Evolutionary conservation across 2,113 vertebrate genomes (phyloP), one percentile per base, ranked within the genome.

Genomic region (Coryphaenoides rupestris): DNA sequence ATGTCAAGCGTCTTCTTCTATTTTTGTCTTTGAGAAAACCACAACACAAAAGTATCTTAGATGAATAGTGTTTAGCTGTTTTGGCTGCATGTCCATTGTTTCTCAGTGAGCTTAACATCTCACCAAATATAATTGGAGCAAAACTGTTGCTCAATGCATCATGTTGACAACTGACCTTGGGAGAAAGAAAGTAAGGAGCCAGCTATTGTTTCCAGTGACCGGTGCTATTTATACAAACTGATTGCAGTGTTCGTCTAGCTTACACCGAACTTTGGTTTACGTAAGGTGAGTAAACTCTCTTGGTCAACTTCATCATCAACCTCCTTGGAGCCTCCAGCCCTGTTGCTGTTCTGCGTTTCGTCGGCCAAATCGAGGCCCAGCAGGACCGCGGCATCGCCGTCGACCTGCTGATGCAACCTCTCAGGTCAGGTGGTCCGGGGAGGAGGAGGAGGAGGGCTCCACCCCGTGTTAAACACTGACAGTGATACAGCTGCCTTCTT

Each of bases 181-280:
- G 6, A 16, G 21, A 21, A 21, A 63, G 50, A 47, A n/a, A 50
- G 0, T 15, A n/a, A 55, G 19, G 61, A n/a, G 56, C 26, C 21
- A 55, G 63, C 54, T 69, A 2, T 45, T 50, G 21, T 58, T 69
- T 62, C 22, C 76, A 79, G 78, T 61, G 49, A 63, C 62, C 62
- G 84, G 83, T 88, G 86, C 86, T 88, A 78, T 72, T 56, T 40
- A 60, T 59, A 17, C 63, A 69, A n/a, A 12, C 22, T 64, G 14
- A 67, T 72, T 62, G 12, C 63, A 66, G 63, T 22, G 12, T 74
- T 57, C 13, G 10, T 22, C 54, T 22, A 55, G 54, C 54, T 21
- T 22, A 21, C 21, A 7, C 19, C 9, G 15, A 56, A 14, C 24
- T 58, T 16, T 26, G 17, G 5, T 10, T 28, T 19, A 58, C 1